Evolutionary conservation across 2,888 invertebrate species (phyloP).

Genomic region (Ochlodes sylvanus): DNA sequence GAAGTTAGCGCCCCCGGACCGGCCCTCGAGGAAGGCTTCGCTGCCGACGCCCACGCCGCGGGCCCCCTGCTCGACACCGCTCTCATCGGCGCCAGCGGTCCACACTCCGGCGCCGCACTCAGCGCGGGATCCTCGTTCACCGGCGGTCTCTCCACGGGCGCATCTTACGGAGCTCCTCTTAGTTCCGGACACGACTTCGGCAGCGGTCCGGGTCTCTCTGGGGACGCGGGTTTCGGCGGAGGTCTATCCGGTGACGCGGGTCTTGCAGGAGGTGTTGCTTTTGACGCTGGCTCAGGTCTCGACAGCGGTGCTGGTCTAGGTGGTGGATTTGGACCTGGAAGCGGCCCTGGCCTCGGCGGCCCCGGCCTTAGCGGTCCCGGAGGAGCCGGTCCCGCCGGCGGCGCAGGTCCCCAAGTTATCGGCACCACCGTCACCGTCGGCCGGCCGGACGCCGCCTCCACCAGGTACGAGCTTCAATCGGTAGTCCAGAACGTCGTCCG

Average conservation of each 20-base stretch:
- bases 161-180: slow-evolving; percentile 18
- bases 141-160: slow-evolving; percentile 2
- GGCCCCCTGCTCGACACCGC: slow-evolving; percentile 30
- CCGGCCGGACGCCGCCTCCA: slow-evolving; percentile 54
- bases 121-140: slow-evolving; percentile 14
- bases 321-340: slow-evolving; percentile 38
- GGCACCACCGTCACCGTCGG: slow-evolving; percentile 66
- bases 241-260: slow-evolving; percentile 40
- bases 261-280: slow-evolving; percentile 28
- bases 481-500: slow-evolving; percentile 77
- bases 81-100: slow-evolving; percentile 10
- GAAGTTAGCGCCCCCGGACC: slow-evolving; percentile 41
- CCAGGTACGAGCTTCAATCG: slow-evolving; percentile 75
- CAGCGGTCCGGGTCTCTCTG: slow-evolving; percentile 38
- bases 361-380: slow-evolving; percentile 40
- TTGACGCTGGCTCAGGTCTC: slow-evolving; percentile 41
- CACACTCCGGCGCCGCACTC: not conserved
- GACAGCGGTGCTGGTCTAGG: slow-evolving; percentile 38
- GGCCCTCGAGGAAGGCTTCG: slow-evolving; percentile 34
- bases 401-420: slow-evolving; percentile 55
- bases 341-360: slow-evolving; percentile 38
- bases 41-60: slow-evolving; percentile 40
- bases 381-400: not conserved
- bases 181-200: slow-evolving; percentile 44
- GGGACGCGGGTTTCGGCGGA: slow-evolving; percentile 31